These are phyloP conservation scores for Priocnemis perturbator DNA, from an alignment of 2,888 invertebrate species.

Conservation along the genomic window DNA sequence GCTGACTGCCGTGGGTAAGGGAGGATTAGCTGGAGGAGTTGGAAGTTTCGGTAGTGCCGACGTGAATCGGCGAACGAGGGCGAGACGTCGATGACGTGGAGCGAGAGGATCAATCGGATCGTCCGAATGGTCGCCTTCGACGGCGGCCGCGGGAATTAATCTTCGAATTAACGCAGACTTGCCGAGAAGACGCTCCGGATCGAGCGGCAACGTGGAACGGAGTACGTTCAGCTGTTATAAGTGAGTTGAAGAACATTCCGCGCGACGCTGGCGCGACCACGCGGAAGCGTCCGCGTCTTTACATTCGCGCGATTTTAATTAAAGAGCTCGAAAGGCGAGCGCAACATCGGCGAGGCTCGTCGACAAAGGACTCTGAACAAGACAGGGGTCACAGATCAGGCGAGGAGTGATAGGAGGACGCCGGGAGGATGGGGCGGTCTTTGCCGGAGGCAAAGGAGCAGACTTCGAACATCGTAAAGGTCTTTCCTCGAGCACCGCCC, in stretches of 20 bases:
- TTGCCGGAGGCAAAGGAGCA: conserved; percentile 35
- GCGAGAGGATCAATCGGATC: too few species aligned
- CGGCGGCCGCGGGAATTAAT: too few species aligned
- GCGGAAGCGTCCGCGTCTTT: conserved; percentile 42
- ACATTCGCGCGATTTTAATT: conserved; percentile 61
- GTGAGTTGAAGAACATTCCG: conserved; percentile 16
- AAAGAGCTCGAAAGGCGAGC: conserved; percentile 56
- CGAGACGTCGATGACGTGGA: too few species aligned
- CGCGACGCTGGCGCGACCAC: conserved; percentile 11
- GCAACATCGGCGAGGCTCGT: conserved; percentile 46
- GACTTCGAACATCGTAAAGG: conserved; percentile 37
- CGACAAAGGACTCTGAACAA: conserved; percentile 45
- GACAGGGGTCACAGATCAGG: conserved; percentile 28
- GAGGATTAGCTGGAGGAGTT: conserved; percentile 24
- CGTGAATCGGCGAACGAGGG: conserved; percentile 21
- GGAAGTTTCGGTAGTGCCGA: conserved; percentile 9
- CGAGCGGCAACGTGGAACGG: background rate
- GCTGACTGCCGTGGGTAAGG: conserved; percentile 15
- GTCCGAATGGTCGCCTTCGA: too few species aligned
- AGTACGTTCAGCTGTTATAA: background rate
- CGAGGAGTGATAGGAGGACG: conserved; percentile 17
- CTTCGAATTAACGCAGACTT: too few species aligned
- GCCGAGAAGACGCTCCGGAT: background rate
- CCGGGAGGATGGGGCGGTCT: conserved; percentile 17
- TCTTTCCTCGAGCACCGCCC: conserved; percentile 32